Evolutionary conservation across 2,888 invertebrate genomes (phyloP), one percentile per base, ranked within the genome.

Genomic region (Melanostoma scalare): DNA sequence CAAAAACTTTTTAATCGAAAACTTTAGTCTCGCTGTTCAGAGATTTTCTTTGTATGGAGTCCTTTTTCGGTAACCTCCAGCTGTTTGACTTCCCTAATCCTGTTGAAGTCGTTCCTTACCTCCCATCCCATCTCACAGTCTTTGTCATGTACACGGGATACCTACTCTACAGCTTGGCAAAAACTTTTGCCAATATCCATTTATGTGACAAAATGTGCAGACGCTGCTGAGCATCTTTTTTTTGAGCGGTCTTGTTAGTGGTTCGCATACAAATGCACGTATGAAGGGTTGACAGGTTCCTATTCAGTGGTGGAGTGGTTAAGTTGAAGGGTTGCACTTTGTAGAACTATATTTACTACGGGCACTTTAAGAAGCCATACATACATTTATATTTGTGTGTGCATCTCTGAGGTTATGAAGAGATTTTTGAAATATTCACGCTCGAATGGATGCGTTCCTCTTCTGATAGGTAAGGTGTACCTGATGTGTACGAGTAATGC

Each of bases 1-100:
- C 36, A 69, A 67, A 20, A 82, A 82, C 71, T 82, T 84, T 84
- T 84, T 75, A 84, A 79, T 84, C 74, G 84, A 75, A 84, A 84
- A 79, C 71, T 79, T 79, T 84, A 52, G 60, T 75, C 60, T 60
- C 55, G 53, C 58, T 71, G 35, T 46, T 71, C 6, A 69, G 65
- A 65, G 73, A 78, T 82, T 73, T 78, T 78, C 65, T 69, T 68
- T 40, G 56, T 31, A n/a, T 35, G 42, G 56, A 30, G 33, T 20
- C 52, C 46, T 50, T 52, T 58, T 58, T 6, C 20, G 61, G 61
- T 61, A 65, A 52, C 50, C 61, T 75, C 56, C 69, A 84, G 84
- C 69, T 84, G 79, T 79, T 79, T 84, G 79, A 84, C 84, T 84
- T 84, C 71, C 79, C 71, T 79, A 79, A 84, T 84, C 71, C 60